Evolutionary conservation across 2,113 vertebrate species (phyloP).

Genomic region (Ophiodon elongatus): DNA sequence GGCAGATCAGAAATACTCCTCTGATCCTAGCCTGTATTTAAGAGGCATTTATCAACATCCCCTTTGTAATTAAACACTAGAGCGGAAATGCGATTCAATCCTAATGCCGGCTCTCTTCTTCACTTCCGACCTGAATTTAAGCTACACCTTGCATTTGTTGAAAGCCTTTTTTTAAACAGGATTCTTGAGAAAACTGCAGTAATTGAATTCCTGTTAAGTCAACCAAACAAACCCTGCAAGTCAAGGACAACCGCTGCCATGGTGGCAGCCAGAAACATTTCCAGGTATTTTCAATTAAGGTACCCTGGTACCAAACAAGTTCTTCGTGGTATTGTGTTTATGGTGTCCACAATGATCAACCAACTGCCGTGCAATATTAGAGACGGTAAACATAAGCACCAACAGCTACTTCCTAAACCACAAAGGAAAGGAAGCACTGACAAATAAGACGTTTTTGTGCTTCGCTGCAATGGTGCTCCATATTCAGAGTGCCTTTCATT

Average conservation of each 20-base stretch:
- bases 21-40: constrained; percentile 22
- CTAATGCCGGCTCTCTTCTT: constrained; percentile 28
- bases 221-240: constrained; percentile 12
- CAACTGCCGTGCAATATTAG: constrained; percentile 32
- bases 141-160: constrained; percentile 21
- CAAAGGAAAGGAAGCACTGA: constrained; percentile 51
- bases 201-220: constrained; percentile 45
- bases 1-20: constrained; percentile 17
- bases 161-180: constrained; percentile 22
- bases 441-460: constrained; percentile 25
- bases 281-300: constrained; percentile 52
- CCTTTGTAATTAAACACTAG: constrained; percentile 65
- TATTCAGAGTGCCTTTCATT: constrained; percentile 35
- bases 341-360: constrained; percentile 69
- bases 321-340: constrained; percentile 53
- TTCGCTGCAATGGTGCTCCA: neutral
- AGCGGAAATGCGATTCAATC: constrained; percentile 50
- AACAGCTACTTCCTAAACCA: constrained; percentile 54
- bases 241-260: constrained; percentile 27
- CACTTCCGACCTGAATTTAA: constrained; percentile 38
- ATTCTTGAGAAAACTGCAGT: constrained; percentile 24
- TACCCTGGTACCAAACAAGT: constrained; percentile 63
- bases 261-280: constrained; percentile 36
- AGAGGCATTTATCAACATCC: constrained; percentile 51
- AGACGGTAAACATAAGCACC: constrained; percentile 53